Base-by-base conservation (phyloP, 2,888 invertebrate species). In the Aelia acuminata region DNA sequence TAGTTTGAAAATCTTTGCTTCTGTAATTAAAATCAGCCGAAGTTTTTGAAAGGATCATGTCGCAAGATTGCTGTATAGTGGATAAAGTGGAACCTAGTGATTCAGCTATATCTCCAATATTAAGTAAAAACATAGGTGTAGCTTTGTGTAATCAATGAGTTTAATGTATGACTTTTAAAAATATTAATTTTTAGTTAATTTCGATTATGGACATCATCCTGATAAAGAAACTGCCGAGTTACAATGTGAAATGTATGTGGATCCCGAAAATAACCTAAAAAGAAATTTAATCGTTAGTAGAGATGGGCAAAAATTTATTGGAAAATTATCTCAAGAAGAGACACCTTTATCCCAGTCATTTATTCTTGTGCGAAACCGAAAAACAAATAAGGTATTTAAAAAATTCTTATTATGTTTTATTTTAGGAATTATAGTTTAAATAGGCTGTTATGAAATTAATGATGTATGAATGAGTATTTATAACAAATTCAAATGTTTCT, bases 311-410 rank as follows among this genome's bases (percentile, higher is more conserved):
- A 5, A 31, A 4, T 88, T 84, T 84, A 47, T 84, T 84, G 88
- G 84, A 0, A 88, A 84, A 57, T 47, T 84, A 35, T 11, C 53
- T 4, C 31, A 80, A 22, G 63, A 88, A 48, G 84, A 84, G 47
- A 13, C 15, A 20, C 39, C 88, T 26, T 22, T 84, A n/a, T 47
- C 18, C 39, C 43, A 84, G 22, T 43, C 88, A 43, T 26, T 88
- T 10, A 31, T 88, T 31, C 84, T 88, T 57, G 26, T 88, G 4
- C 39, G 84, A 20, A 88, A 88, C 47, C 53, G 47, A 57, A 88
- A 53, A 84, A 88, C 84, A 3, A 88, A 88, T 84, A 53, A 88
- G 84, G 88, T 88, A 48, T 31, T n/a, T n/a, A n/a, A n/a, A n/a
- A n/a, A n/a, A n/a, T n/a, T n/a, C n/a, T n/a, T n/a, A n/a, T n/a